phyloP scores from a whole-genome alignment of 2,113 vertebrate genomes.

The Leptocoma aspasia region DNA sequence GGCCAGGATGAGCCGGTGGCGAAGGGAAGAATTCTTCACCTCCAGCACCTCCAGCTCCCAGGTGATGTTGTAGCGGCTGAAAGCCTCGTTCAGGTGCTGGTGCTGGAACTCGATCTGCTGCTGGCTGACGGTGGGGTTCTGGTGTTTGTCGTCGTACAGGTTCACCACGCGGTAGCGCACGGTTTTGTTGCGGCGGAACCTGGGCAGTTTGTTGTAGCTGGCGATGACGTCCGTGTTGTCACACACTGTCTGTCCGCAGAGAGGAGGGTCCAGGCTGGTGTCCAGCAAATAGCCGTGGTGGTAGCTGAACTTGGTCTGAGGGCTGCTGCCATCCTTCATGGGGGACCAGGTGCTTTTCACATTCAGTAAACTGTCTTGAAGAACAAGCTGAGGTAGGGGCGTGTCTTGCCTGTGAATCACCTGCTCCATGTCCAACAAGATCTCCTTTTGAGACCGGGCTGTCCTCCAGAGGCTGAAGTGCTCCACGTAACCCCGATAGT shows the following conservation, averaged over 20 bases:
- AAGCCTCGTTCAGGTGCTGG: conserved; percentile 88
- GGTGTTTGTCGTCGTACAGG: conserved; percentile 78
- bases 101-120: conserved; percentile 96
- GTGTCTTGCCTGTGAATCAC: conserved; percentile 73
- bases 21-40: conserved; percentile 88
- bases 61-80: conserved; percentile 90
- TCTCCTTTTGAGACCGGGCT: conserved; percentile 86
- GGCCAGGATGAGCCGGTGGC: conserved; percentile 88
- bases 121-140: conserved; percentile 85
- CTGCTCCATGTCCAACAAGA: conserved; percentile 84
- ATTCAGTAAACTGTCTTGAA: conserved; percentile 91
- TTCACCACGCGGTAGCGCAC: conserved; percentile 95
- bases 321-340: conserved; percentile 89
- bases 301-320: conserved; percentile 75
- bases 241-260: conserved; percentile 94
- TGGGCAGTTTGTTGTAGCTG: conserved; percentile 90
- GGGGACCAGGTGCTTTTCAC: conserved; percentile 87
- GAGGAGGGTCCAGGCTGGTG: conserved; percentile 85
- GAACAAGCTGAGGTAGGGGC: conserved; percentile 88
- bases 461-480: conserved; percentile 89
- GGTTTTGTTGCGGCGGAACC: conserved; percentile 84
- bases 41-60: conserved; percentile 94
- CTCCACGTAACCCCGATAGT: conserved; percentile 90
- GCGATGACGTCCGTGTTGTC: conserved; percentile 88
- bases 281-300: conserved; percentile 80